Evolutionary conservation across 1,140 invertebrate species (phyloP).

Genomic region (Penaeus indicus): DNA sequence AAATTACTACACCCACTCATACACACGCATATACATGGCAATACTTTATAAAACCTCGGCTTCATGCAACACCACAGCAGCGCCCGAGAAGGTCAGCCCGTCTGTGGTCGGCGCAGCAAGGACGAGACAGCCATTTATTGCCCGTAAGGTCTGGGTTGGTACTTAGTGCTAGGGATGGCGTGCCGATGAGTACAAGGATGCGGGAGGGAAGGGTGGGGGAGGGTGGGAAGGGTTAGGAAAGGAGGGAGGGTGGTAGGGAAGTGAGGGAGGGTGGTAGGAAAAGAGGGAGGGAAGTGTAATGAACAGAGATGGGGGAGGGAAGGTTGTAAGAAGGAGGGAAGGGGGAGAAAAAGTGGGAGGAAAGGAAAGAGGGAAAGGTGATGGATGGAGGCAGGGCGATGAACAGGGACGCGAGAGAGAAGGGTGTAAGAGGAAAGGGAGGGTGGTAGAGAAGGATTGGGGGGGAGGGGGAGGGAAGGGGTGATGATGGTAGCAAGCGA

Average conservation of each 20-base stretch:
- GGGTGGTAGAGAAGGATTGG: not conserved
- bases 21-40: too few species aligned
- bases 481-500: not conserved
- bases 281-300: constrained; percentile 8
- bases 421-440: not conserved
- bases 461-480: not conserved
- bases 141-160: not conserved
- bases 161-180: not conserved
- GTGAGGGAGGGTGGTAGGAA: not conserved
- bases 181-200: not conserved
- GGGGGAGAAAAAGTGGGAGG: too few species aligned
- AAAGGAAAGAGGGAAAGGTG: too few species aligned
- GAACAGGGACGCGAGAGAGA: not conserved
- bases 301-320: too few species aligned
- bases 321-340: too few species aligned
- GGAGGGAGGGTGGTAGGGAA: not conserved
- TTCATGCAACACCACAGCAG: too few species aligned
- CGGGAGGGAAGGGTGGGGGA: not conserved
- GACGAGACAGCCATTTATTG: too few species aligned
- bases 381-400: too few species aligned
- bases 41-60: too few species aligned
- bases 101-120: too few species aligned
- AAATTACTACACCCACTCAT: too few species aligned
- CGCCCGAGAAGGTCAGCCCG: too few species aligned
- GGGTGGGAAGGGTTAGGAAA: not conserved